Conservation (phyloP, 2,113 vertebrate species). For the Zeus faber region DNA sequence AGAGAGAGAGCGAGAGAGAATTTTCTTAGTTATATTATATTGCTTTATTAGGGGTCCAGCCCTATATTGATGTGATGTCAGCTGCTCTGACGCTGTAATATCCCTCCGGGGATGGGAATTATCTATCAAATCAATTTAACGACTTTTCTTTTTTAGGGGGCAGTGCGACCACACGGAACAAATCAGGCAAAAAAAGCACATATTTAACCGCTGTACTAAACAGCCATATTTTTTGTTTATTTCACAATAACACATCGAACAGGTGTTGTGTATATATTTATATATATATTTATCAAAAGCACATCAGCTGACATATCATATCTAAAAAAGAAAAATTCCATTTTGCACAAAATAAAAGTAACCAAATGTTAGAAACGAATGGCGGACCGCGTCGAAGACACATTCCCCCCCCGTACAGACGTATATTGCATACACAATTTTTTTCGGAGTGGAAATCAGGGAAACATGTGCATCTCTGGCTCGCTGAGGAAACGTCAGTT, state of each 20-base stretch:
- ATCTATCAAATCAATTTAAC: too few relatives aligned
- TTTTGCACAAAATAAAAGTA: constrained; percentile 64
- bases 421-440: constrained; percentile 74
- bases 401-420: constrained; percentile 50
- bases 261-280: constrained; percentile 50
- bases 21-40: too few relatives aligned
- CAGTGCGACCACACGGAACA: neutral
- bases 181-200: constrained; percentile 20
- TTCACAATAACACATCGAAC: constrained; percentile 70
- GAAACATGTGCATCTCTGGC: constrained; percentile 39
- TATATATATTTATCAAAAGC: constrained; percentile 53
- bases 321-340: constrained; percentile 53
- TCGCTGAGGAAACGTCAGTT: constrained; percentile 27
- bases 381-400: constrained; percentile 42
- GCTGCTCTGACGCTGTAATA: too few relatives aligned
- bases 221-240: constrained; percentile 67
- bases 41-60: too few relatives aligned
- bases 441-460: constrained; percentile 48
- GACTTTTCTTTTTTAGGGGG: too few relatives aligned
- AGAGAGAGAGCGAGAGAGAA: too few relatives aligned
- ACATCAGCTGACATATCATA: constrained; percentile 62
- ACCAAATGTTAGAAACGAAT: constrained; percentile 54
- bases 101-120: too few relatives aligned
- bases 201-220: constrained; percentile 57
- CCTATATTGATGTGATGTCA: too few relatives aligned